These are phyloP conservation scores for Gorsachius goisagi DNA, from an alignment of 2,113 vertebrate species.

Conservation along the genomic window DNA sequence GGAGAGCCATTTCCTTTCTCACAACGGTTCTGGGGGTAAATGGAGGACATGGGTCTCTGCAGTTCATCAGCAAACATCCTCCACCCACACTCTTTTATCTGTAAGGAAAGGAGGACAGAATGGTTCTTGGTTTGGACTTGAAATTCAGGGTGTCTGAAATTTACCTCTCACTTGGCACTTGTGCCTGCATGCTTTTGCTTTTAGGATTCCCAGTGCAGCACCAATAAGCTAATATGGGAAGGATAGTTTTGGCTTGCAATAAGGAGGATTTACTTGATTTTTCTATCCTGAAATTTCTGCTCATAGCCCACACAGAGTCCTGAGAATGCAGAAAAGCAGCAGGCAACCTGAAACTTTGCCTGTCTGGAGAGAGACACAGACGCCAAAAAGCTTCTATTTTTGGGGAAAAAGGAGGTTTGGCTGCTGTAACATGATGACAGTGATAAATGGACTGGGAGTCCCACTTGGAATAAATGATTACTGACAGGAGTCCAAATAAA, in stretches of 20 bases:
- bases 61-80: background rate
- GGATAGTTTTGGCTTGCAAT: background rate
- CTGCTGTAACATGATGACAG: background rate
- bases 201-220: background rate
- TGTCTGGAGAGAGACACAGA: background rate
- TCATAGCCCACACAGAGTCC: background rate
- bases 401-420: background rate
- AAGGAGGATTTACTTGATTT: background rate
- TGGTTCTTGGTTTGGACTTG: background rate
- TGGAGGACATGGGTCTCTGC: background rate
- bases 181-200: background rate
- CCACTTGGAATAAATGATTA: background rate
- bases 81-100: background rate
- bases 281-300: background rate
- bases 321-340: background rate
- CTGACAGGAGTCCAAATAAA: slow-evolving; percentile 12
- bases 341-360: background rate
- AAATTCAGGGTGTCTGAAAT: background rate
- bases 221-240: background rate
- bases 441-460: slow-evolving; percentile 10
- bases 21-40: accelerated
- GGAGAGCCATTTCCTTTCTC: background rate
- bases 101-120: background rate
- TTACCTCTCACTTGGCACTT: background rate
- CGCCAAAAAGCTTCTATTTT: background rate